Conservation (phyloP, 2,888 invertebrate species). For the Podabrus alpinus region DNA sequence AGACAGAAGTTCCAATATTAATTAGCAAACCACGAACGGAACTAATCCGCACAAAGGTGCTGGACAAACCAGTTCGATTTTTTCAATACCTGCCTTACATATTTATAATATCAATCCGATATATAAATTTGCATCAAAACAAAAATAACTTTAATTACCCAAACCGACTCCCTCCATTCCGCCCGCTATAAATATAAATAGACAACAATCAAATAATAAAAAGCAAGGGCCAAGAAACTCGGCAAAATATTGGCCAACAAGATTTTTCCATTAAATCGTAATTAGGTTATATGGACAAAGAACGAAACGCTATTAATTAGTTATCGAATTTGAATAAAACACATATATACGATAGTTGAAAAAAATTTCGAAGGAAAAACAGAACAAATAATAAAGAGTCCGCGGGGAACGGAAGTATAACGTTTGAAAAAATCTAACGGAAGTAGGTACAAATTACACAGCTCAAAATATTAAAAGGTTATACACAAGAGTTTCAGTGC, state of each 20-base stretch:
- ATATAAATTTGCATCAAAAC: neutral
- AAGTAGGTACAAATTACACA: neutral
- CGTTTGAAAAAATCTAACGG: neutral
- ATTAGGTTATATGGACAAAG: neutral
- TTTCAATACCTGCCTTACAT: neutral
- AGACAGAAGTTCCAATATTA: neutral
- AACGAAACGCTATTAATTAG: neutral
- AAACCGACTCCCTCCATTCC: neutral
- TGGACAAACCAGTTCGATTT: neutral
- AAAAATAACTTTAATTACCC: neutral
- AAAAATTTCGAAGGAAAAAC: neutral
- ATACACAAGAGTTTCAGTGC: neutral
- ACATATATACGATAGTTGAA: neutral
- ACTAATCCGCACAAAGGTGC: neutral
- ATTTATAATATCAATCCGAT: neutral
- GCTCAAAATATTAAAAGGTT: neutral
- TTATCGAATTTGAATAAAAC: neutral
- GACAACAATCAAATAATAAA: neutral
- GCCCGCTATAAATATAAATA: neutral
- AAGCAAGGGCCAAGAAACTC: neutral
- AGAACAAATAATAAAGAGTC: neutral
- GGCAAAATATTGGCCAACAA: neutral
- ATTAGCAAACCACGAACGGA: neutral
- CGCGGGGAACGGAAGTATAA: neutral
- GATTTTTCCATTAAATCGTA: conserved; percentile 1